Evolutionary conservation across 2,113 vertebrate genomes (phyloP), one percentile per base, ranked within the genome.

Genomic region (Oreochromis tanganicae): DNA sequence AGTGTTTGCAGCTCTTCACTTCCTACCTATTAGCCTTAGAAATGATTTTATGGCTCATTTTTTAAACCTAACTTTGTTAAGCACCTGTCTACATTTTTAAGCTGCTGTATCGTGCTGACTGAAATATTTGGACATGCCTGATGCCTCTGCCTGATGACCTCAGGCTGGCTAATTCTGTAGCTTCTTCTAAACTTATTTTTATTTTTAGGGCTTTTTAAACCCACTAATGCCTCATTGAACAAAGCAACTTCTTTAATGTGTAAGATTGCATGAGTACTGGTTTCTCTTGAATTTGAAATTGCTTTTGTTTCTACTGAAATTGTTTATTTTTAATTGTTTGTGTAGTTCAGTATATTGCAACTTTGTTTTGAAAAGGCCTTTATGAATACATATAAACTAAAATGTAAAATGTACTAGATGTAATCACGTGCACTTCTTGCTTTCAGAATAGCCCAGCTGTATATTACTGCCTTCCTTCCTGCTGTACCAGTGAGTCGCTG

Each of bases 381-480:
- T 24, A 71, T 43, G n/a, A 71, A 71, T 71, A 24, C n/a, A 71
- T 43, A 71, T 71, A 6, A 71, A 71, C 36, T 43, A 16, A 71
- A 68, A 41, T 21, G 12, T 24, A 71, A 71, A 68, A 68, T 68
- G n/a, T 68, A 2, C 16, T 52, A 19, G 48, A 29, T n/a, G 10
- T 34, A 50, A 11, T 78, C 46, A 78, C 10, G 36, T 66, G 19
- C 5, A 55, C 34, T 66, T 86, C 68, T 80, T 85, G 3, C 71
- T 90, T 95, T n/a, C 93, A 99, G 98, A 96, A 96, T 98, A 80
- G 97, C 98, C 10, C 98, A 99, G 93, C 36, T 97, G 55, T 99
- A 99, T 7, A 97, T 98, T 71, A 96, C 94, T 90, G 96, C 97
- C 84, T 99, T 97, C 89, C 93, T 98, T 52, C 98, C 98, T 75